phyloP scores from a whole-genome alignment of 2,888 invertebrate genomes.

The Omphaloscelis lunosa region DNA sequence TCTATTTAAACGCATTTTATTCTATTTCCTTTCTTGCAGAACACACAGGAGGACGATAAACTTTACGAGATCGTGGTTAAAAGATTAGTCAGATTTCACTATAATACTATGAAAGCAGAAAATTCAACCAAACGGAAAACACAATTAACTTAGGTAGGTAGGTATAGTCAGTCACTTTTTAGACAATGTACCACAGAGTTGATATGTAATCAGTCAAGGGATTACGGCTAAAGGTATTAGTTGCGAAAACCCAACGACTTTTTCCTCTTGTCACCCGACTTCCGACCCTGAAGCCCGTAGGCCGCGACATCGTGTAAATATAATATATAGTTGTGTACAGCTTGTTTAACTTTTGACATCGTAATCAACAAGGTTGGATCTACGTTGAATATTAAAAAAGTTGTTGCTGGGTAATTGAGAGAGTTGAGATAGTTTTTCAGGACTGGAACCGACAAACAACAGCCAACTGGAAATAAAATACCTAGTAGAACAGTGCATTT shows the following conservation, averaged over 20 bases:
- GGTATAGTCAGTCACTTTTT: background rate
- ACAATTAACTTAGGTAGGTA: background rate
- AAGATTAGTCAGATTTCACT: background rate
- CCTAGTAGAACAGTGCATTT: background rate
- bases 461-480: background rate
- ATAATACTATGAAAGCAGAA: background rate
- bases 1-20: background rate
- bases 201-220: slow-evolving; percentile 12
- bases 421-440: background rate
- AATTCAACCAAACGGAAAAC: background rate
- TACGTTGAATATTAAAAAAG: slow-evolving; percentile 33
- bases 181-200: background rate
- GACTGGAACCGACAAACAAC: background rate
- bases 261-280: slow-evolving; percentile 28
- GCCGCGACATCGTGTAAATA: slow-evolving; percentile 39
- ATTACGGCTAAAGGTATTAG: slow-evolving; percentile 28
- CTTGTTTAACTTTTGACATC: slow-evolving; percentile 46
- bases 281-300: slow-evolving; percentile 20
- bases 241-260: slow-evolving; percentile 19
- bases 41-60: no score
- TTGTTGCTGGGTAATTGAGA: slow-evolving; percentile 3
- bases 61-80: background rate
- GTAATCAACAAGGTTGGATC: slow-evolving; percentile 24
- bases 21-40: background rate
- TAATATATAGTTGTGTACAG: slow-evolving; percentile 35